Evolutionary conservation across 2,113 vertebrate species (phyloP).

Genomic region (Pelodiscus sinensis): DNA sequence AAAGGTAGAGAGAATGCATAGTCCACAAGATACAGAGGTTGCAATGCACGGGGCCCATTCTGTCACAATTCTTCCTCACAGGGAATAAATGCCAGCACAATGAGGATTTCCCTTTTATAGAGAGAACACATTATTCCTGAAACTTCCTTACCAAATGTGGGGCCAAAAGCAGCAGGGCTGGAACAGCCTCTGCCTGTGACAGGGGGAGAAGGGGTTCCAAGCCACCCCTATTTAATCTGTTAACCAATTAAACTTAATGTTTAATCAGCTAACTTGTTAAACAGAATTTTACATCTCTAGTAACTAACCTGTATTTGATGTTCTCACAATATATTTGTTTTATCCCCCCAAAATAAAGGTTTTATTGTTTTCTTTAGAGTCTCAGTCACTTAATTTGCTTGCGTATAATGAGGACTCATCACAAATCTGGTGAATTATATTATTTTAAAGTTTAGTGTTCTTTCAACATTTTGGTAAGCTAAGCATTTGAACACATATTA

Average conservation of each 20-base stretch:
- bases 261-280: too few species aligned
- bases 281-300: too few species aligned
- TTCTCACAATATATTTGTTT: neutral
- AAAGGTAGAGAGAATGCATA: neutral
- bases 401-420: neutral
- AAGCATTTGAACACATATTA: neutral
- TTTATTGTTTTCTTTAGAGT: neutral
- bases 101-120: neutral
- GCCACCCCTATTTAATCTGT: too few species aligned
- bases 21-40: neutral
- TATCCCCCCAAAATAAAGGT: neutral
- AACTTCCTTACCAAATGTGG: neutral
- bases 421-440: neutral
- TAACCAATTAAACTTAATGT: too few species aligned
- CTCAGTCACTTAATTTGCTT: neutral
- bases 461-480: neutral
- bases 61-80: neutral
- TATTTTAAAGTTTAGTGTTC: neutral
- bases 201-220: too few species aligned
- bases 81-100: neutral
- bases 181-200: too few species aligned
- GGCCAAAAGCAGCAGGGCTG: too few species aligned
- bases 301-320: neutral
- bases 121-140: neutral
- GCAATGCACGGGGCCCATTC: fast-evolving